A percentile compares a stretch with the other conserved stretches of the same genome.
phyloP scores from a whole-genome alignment of 2,797 vertebrate species.

The Sebastes hopkinsi region DNA sequence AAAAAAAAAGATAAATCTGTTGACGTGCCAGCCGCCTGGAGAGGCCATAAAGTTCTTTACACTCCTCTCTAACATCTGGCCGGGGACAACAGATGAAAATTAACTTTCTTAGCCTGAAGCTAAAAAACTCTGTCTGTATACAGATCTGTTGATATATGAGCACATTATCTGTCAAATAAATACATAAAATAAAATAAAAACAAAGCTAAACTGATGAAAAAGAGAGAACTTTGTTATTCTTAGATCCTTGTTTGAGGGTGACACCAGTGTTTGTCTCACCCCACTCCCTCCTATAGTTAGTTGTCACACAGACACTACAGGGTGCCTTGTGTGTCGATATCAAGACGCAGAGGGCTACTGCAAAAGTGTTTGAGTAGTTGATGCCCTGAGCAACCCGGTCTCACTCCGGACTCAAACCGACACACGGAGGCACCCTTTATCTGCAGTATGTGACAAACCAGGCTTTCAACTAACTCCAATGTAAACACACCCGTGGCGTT shows the following conservation, averaged over 20 bases:
- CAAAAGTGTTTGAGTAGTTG: no score
- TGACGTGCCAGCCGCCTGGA: neutral
- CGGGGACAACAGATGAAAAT: neutral
- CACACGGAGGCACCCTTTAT: no score
- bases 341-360: no score
- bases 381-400: no score
- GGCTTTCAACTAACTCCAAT: no score
- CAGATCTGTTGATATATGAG: neutral
- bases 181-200: neutral
- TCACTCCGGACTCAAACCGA: no score
- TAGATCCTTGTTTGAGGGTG: neutral
- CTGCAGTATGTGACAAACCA: no score
- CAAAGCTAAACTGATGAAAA: neutral
- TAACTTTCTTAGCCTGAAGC: neutral
- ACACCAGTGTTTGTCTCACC: no score
- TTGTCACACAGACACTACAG: no score
- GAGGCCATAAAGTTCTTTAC: neutral
- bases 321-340: neutral
- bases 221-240: neutral
- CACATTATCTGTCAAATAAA: neutral
- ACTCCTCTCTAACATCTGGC: neutral
- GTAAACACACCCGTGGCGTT: no score
- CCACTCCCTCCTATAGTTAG: no score
- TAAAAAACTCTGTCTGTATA: neutral
- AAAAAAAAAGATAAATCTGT: neutral